These are phyloP conservation scores for Tolypeutes matacus DNA, from an alignment of 2,797 vertebrate species.

Conservation along the genomic window DNA sequence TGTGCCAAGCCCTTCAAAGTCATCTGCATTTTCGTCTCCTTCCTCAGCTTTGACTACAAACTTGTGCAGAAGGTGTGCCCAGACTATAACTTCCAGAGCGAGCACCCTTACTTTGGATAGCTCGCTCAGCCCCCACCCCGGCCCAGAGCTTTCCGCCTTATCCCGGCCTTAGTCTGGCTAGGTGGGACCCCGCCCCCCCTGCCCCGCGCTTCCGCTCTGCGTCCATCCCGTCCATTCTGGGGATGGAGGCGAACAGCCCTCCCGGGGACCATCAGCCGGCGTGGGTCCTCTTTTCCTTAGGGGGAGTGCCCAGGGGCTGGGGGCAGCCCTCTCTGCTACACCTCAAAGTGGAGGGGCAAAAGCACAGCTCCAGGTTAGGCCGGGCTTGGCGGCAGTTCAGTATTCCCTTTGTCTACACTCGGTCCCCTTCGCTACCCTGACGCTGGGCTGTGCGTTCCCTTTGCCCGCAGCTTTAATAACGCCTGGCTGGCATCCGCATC, in stretches of 20 bases:
- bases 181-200: background rate
- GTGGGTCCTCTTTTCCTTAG: background rate
- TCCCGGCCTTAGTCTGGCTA: background rate
- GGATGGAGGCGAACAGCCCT: background rate
- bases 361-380: background rate
- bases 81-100: conserved; percentile 99
- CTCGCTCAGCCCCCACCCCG: background rate
- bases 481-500: background rate
- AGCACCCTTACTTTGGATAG: conserved; percentile 96
- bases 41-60: conserved; percentile 99
- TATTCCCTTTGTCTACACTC: background rate
- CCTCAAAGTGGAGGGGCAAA: background rate
- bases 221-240: background rate
- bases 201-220: background rate
- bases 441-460: conserved; percentile 18
- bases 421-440: background rate
- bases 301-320: background rate
- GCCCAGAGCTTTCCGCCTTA: conserved; percentile 35
- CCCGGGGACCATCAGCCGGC: background rate
- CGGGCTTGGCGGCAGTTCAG: background rate
- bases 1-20: conserved; percentile 99
- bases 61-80: conserved; percentile 99
- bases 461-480: conserved; percentile 35
- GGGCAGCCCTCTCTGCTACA: background rate
- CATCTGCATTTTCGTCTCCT: conserved; percentile 99